These are phyloP conservation scores for Ornithoptera alexandrae DNA, from an alignment of 2,888 invertebrate genomes.

Conservation along the genomic window DNA sequence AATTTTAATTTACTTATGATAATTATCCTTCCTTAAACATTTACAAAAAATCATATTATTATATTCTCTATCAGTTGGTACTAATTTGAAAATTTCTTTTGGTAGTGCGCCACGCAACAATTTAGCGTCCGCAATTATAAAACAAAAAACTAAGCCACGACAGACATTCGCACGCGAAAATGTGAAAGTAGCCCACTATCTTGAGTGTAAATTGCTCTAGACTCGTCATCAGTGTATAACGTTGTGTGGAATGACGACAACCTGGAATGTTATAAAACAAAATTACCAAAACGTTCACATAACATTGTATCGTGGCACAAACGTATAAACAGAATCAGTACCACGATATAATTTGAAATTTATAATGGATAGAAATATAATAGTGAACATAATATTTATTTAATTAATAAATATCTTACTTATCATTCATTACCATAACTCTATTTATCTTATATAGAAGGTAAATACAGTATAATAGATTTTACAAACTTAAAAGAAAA, in stretches of 20 bases:
- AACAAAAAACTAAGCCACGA: neutral
- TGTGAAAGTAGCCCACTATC: constrained; percentile 12
- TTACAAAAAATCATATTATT: no score
- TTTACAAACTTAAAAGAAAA: no score
- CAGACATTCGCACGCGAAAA: constrained; percentile 1
- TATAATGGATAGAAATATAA: no score
- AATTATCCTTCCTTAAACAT: neutral
- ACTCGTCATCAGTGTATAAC: constrained; percentile 1
- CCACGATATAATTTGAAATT: no score
- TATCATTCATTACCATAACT: no score
- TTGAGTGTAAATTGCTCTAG: constrained; percentile 16
- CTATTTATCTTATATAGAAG: no score
- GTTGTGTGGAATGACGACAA: neutral
- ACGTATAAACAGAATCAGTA: no score
- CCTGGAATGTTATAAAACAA: neutral
- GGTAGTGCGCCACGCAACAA: neutral
- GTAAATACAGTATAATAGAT: no score
- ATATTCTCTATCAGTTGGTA: no score
- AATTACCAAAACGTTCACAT: neutral
- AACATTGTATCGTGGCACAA: neutral
- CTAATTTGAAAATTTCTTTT: neutral
- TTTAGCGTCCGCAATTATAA: neutral
- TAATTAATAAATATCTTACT: no score
- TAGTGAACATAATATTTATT: no score
- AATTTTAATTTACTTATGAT: neutral